These are phyloP conservation scores for Danio kyathit DNA, from an alignment of 2,797 vertebrate species.

Conservation along the genomic window DNA sequence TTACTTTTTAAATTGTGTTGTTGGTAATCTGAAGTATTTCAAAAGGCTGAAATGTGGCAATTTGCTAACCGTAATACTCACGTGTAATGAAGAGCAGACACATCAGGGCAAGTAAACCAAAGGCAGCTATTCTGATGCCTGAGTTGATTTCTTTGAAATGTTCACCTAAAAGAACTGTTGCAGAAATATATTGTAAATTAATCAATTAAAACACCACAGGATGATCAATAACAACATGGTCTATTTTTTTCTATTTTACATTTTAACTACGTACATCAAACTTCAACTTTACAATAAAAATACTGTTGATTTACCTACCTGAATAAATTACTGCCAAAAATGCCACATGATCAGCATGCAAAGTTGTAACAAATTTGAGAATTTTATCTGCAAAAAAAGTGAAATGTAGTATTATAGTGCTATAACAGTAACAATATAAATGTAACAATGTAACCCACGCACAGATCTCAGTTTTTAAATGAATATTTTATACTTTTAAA, in stretches of 20 bases:
- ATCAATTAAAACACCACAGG: not conserved
- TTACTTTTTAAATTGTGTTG: no score
- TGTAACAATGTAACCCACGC: no score
- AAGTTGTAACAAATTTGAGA: not conserved
- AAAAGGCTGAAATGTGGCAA: no score
- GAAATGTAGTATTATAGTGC: no score
- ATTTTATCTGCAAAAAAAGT: not conserved
- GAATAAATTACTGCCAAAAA: not conserved
- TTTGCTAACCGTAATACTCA: not conserved
- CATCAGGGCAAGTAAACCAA: not conserved
- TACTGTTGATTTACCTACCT: not conserved
- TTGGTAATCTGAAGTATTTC: no score
- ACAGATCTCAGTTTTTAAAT: no score
- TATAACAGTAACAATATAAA: no score
- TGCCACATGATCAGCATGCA: not conserved
- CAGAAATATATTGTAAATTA: not conserved
- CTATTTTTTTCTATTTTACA: no score
- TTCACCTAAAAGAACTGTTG: not conserved
- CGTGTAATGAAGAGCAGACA: not conserved
- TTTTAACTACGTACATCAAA: no score
- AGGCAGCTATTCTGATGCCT: not conserved
- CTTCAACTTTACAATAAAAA: no score
- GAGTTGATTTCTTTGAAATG: not conserved
- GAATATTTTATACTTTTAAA: no score
- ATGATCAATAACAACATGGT: no score